Evolutionary conservation across 2,797 vertebrate species (phyloP), one percentile per base, ranked within the genome.

Genomic region (Acanthurus lineatus): DNA sequence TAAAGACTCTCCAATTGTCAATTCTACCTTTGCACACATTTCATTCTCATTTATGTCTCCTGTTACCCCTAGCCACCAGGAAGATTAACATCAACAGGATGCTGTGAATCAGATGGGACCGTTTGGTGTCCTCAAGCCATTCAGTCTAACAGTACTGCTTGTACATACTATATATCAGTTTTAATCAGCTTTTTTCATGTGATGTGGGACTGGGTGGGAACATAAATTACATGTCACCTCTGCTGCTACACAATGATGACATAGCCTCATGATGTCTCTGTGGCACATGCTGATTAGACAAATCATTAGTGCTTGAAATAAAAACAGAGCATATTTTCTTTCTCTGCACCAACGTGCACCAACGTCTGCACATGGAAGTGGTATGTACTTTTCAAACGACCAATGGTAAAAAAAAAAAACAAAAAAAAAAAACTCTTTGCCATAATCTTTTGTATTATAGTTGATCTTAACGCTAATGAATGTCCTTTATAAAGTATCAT

Each of bases 161-260:
- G 91, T 94, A 93, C 87, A 92, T 92, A 89, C 83, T 84, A 82
- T 85, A 76, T 81, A 83, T 90, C 77, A 77, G 92, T 91, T 93
- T 93, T 91, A 86, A 89, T 83, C 86, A 63, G 77, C 87, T 87
- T 85, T 86, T 77, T 77, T 83, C 64, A n/a, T 77, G 72, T 85
- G 76, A 71, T 63, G 58, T 52, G 53, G 82, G 53, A 89, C 77
- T 42, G 58, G 25, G 57, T 66, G 76, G 70, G 70, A 81, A 85
- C 60, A 64, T 8, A 73, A 79, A 69, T 83, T 68, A 73, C 71
- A 56, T 47, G 71, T 89, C 77, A 80, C 83, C 79, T 79, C 80
- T 87, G 91, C 92, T 91, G 92, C 89, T 92, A 87, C 84, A 79
- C 80, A 78, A 71, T n/a, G 59, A 85, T 19, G 68, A 88, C 82